Evolutionary conservation across 2,113 vertebrate species (phyloP), one percentile per base, ranked within the genome.

Genomic region (Plotosus lineatus): DNA sequence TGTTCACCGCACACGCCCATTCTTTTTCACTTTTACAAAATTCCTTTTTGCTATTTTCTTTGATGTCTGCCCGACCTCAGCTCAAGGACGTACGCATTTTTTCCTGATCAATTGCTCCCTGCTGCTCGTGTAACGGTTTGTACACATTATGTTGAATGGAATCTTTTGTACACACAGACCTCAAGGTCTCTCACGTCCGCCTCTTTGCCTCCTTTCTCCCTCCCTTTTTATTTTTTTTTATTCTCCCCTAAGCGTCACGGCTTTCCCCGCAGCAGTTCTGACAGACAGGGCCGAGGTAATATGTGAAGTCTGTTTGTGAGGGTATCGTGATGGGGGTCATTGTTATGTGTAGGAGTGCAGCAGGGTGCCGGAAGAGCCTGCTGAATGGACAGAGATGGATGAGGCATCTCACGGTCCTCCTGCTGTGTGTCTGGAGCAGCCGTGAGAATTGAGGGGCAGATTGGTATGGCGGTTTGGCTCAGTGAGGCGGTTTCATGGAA

Each of bases 391-490:
- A 51, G 44, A 36, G 42, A 61, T 0, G 72, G 73, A 76, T 66
- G 50, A 81, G 26, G 72, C 48, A 31, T 42, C 28, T 19, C 48
- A 6, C 11, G 14, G 73, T 46, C 6, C 61, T 66, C 72, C 50
- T 56, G 60, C 12, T 19, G 73, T 14, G 56, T 17, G 42, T 63
- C 8, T 63, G 55, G 40, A 61, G 40, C 72, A 28, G 61, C 11
- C 14, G 17, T 51, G 48, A 53, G 72, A 82, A 82, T 68, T 76
- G 60, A 82, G 76, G 73, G 68, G 73, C 60, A 76, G 73, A 82
- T 82, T 81, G 69, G 50, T 42, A 75, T 53, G 55, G 71, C 65
- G 53, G 26, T 75, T 75, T 26, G 4, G 26, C 60, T 40, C 36
- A 14, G 21, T 15, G 2, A 38, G 79, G 51, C 36, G 7, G 55